Conservation (phyloP, 1,140 invertebrate species). For the Halotydeus destructor region DNA sequence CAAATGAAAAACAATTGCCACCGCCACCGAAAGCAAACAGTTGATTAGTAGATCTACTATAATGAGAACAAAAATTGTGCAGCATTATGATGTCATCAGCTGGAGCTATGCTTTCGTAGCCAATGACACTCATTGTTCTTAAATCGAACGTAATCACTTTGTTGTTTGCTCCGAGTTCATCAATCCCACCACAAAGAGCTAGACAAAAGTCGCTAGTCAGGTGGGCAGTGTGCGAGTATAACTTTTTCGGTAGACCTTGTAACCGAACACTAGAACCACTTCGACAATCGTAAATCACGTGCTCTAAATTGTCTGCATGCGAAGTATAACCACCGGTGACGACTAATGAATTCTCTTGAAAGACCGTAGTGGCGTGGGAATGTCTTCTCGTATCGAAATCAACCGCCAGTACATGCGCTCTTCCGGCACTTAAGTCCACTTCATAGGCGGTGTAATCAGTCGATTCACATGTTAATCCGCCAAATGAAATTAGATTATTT, state of each 20-base stretch:
- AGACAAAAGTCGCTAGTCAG: constrained; percentile 1
- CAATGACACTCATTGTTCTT: background rate
- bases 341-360: no score
- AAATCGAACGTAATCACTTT: background rate
- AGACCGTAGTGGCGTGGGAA: no score
- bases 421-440: background rate
- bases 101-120: background rate
- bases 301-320: no score
- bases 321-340: no score
- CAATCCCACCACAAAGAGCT: constrained; percentile 2
- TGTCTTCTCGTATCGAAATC: no score
- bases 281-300: no score
- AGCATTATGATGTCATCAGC: constrained; percentile 22
- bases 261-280: no score
- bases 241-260: no score
- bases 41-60: constrained; percentile 16
- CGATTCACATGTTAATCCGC: background rate
- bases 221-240: background rate
- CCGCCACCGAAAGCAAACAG: constrained; percentile 30
- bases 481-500: no score
- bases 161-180: background rate
- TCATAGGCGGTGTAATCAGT: background rate
- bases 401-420: no score
- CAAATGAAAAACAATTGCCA: constrained; percentile 34
- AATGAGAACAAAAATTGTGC: constrained; percentile 24